phyloP scores from a whole-genome alignment of 2,888 invertebrate species.

The Nyleta sp. region DNA sequence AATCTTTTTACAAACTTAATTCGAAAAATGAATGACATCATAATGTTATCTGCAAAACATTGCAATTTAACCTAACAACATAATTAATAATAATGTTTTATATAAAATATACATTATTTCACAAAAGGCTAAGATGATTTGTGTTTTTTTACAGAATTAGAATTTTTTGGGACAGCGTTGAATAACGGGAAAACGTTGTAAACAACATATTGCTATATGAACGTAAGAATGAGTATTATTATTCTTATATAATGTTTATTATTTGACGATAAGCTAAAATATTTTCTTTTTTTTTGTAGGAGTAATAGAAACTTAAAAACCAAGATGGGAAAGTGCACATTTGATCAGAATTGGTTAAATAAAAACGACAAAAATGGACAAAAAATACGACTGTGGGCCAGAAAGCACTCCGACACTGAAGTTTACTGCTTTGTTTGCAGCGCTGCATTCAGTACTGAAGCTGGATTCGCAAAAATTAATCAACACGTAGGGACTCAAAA shows the following conservation, averaged over 20 bases:
- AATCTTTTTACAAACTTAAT: neutral
- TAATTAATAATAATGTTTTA: conserved; percentile 1
- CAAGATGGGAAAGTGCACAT: neutral
- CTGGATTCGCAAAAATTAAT: neutral
- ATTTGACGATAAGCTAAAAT: neutral
- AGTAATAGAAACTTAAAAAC: conserved; percentile 2
- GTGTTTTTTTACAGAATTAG: conserved; percentile 1
- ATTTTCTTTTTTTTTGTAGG: conserved; percentile 1
- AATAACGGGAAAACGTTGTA: neutral
- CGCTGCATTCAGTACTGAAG: conserved; percentile 2
- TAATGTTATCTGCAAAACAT: neutral
- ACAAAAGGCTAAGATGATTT: conserved; percentile 2
- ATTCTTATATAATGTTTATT: conserved; percentile 1
- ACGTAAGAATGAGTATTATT: neutral
- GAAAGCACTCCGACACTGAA: conserved; percentile 1
- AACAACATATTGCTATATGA: neutral
- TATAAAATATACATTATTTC: conserved; percentile 4
- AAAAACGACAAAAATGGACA: conserved; percentile 12
- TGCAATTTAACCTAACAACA: neutral
- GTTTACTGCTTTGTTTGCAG: conserved; percentile 9
- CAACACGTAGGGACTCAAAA: conserved; percentile 7
- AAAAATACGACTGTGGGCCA: conserved; percentile 7
- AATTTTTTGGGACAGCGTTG: neutral
- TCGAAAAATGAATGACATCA: conserved; percentile 1
- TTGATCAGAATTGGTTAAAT: conserved; percentile 5